Conservation (phyloP, 2,888 invertebrate genomes). For the Aporophyla nigra region DNA sequence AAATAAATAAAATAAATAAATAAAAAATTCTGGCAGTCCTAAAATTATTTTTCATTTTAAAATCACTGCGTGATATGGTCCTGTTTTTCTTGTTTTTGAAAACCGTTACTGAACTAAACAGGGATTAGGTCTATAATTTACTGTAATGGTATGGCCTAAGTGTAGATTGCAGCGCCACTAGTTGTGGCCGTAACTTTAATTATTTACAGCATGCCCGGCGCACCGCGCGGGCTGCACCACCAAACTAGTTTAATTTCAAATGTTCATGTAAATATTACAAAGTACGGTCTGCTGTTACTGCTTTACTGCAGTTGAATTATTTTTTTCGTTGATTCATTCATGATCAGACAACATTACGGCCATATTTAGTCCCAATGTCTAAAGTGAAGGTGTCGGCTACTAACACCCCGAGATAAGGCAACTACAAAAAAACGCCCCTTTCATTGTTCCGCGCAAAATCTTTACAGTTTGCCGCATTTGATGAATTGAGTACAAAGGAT, state of each 20-base stretch:
- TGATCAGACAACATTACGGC: neutral
- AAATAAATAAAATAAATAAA: too few species aligned
- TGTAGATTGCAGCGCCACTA: slow-evolving; percentile 10
- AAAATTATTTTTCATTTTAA: too few species aligned
- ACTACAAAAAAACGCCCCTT: neutral
- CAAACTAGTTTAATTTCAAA: slow-evolving; percentile 39
- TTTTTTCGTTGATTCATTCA: neutral
- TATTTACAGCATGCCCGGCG: slow-evolving; percentile 17
- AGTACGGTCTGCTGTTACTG: neutral
- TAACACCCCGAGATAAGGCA: neutral
- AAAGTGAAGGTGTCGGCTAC: neutral
- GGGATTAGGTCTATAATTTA: neutral
- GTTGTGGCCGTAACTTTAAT: slow-evolving; percentile 23
- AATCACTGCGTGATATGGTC: neutral
- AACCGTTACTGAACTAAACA: too few species aligned
- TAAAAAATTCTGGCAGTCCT: too few species aligned
- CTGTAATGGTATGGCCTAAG: neutral
- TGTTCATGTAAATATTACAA: slow-evolving; percentile 24
- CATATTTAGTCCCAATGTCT: too few species aligned
- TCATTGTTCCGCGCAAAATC: neutral
- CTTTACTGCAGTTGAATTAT: neutral
- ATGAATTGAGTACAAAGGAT: neutral
- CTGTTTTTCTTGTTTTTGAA: too few species aligned
- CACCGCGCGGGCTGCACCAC: slow-evolving; percentile 3
- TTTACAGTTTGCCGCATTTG: neutral